These are phyloP conservation scores for Gonocerus acuteangulatus DNA, from an alignment of 2,888 invertebrate species.

Conservation along the genomic window DNA sequence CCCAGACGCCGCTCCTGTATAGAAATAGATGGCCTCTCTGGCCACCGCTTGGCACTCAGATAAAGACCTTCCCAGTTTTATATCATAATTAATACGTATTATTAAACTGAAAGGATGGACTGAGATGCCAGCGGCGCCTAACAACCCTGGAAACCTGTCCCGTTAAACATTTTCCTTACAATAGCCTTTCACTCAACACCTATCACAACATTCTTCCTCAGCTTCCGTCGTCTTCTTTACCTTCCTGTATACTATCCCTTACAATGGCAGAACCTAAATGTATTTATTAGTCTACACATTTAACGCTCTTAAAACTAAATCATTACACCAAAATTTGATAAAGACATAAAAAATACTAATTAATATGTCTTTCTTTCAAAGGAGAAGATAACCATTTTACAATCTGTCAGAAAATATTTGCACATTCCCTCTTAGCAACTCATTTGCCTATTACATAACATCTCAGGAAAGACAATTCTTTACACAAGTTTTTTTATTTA, in stretches of 20 bases:
- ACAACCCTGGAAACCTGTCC: conserved; percentile 1
- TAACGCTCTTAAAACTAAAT: no score
- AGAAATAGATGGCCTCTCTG: conserved; percentile 19
- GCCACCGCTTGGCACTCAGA: conserved; percentile 23
- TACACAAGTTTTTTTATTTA: no score
- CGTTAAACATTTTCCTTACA: neutral
- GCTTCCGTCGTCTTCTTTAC: neutral
- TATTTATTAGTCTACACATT: no score
- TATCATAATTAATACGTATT: conserved; percentile 21
- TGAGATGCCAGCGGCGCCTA: conserved; percentile 7
- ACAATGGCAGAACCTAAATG: no score
- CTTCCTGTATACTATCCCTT: neutral
- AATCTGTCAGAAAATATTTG: no score
- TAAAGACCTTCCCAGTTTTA: conserved; percentile 17
- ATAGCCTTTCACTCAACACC: conserved; percentile 3
- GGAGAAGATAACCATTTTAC: no score
- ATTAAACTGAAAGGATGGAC: neutral
- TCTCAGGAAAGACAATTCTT: no score
- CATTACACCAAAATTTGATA: no score
- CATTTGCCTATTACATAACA: no score
- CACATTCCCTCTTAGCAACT: no score
- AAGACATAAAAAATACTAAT: no score
- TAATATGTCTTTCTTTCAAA: no score
- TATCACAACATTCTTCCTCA: neutral
- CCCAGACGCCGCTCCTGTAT: conserved; percentile 9